Percentiles rank a stretch among this genome's conserved stretches.
These are phyloP conservation scores for Anagrus nilaparvatae DNA, from an alignment of 1,140 invertebrate species.

Conservation along the genomic window DNA sequence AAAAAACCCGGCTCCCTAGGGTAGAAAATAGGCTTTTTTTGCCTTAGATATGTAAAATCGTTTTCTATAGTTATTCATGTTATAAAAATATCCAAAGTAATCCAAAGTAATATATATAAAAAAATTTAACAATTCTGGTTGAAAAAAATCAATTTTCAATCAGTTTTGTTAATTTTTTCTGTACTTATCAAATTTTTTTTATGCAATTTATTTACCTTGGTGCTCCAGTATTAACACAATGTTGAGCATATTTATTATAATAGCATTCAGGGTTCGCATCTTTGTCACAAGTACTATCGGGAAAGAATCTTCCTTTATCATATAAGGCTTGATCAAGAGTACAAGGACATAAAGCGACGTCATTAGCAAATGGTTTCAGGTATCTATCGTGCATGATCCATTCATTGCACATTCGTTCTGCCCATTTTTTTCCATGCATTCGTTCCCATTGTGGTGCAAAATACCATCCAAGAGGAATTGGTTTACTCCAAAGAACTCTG, in stretches of 20 bases:
- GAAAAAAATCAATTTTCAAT: neutral
- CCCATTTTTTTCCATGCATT: constrained; percentile 66
- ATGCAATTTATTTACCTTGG: constrained; percentile 69
- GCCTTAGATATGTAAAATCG: no score
- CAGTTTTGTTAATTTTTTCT: neutral
- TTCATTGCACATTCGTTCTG: constrained; percentile 68
- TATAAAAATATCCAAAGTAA: no score
- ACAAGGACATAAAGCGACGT: constrained; percentile 83
- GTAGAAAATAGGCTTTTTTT: no score
- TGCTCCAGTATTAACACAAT: constrained; percentile 84
- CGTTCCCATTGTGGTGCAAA: constrained; percentile 80
- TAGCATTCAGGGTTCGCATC: constrained; percentile 83
- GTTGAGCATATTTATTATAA: constrained; percentile 78
- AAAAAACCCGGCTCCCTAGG: no score
- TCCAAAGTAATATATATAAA: constrained; percentile 1
- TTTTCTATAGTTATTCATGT: no score
- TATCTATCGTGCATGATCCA: constrained; percentile 84
- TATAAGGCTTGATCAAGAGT: constrained; percentile 78
- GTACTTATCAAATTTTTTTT: neutral
- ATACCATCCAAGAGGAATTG: constrained; percentile 88
- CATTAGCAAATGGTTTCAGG: constrained; percentile 78
- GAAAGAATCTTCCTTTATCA: constrained; percentile 86
- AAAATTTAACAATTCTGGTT: constrained; percentile 10
- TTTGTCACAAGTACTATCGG: constrained; percentile 84
- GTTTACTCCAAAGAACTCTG: constrained; percentile 78